These are phyloP conservation scores for Mythimna ferrago DNA, from an alignment of 2,888 invertebrate species.

Conservation along the genomic window DNA sequence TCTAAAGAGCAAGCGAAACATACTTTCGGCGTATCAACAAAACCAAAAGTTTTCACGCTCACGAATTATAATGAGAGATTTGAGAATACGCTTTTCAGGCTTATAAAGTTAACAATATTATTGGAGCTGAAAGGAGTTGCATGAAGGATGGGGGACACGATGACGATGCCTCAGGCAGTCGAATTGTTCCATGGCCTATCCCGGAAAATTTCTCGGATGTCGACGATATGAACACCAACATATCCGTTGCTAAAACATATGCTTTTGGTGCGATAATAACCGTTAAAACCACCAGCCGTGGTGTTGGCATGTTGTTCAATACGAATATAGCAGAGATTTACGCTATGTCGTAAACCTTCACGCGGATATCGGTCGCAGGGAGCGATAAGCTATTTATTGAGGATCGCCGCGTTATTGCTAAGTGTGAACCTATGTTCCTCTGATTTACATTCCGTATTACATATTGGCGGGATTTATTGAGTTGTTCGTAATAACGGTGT, in stretches of 20 bases:
- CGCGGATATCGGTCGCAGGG: conserved; percentile 51
- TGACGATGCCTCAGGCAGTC: background rate
- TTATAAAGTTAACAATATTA: background rate
- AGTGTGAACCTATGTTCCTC: conserved; percentile 47
- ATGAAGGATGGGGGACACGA: background rate
- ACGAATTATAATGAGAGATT: conserved; percentile 5
- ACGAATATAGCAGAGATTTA: conserved; percentile 46
- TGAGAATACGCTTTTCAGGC: background rate
- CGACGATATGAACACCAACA: background rate
- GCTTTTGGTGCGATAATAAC: conserved; percentile 37
- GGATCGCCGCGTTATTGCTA: conserved; percentile 52
- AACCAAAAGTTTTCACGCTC: background rate
- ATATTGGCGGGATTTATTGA: conserved; percentile 26
- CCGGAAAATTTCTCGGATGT: background rate
- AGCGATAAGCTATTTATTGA: conserved; percentile 61
- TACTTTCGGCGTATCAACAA: background rate
- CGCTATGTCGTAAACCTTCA: conserved; percentile 57
- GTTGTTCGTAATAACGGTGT: conserved; percentile 4
- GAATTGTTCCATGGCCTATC: background rate
- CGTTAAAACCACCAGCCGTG: conserved; percentile 36
- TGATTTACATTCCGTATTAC: conserved; percentile 46
- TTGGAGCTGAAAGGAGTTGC: background rate
- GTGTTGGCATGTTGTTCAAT: conserved; percentile 24
- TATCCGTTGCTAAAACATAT: conserved; percentile 21
- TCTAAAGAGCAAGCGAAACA: background rate